These are phyloP conservation scores for Desoria tigrina DNA, from an alignment of 2,888 invertebrate genomes.

Conservation along the genomic window DNA sequence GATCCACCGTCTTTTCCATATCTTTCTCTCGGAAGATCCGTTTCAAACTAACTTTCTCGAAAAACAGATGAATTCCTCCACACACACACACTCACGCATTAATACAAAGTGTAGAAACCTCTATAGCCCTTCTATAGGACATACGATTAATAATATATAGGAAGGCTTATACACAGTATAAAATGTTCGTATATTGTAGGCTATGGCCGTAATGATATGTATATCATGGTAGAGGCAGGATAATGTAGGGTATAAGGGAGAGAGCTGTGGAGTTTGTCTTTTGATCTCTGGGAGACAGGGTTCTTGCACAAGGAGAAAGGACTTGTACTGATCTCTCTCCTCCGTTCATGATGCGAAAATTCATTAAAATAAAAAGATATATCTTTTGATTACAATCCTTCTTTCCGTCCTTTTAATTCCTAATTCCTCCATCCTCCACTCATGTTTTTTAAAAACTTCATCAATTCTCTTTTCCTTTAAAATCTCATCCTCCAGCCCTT, in stretches of 20 bases:
- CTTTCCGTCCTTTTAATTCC: slow-evolving; percentile 53
- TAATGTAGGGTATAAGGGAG: neutral
- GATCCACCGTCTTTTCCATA: too few species aligned
- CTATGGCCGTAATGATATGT: too few species aligned
- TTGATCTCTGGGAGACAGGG: slow-evolving; percentile 46
- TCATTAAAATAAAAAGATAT: slow-evolving; percentile 55
- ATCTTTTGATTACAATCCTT: slow-evolving; percentile 54
- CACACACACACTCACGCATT: too few species aligned
- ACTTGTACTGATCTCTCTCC: slow-evolving; percentile 45
- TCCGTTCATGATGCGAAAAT: slow-evolving; percentile 48
- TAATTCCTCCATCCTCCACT: slow-evolving; percentile 53
- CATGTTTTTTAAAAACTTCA: slow-evolving; percentile 46
- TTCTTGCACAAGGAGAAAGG: slow-evolving; percentile 37
- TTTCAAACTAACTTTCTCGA: too few species aligned
- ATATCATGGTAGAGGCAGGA: too few species aligned
- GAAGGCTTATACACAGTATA: too few species aligned
- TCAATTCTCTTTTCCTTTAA: slow-evolving; percentile 29
- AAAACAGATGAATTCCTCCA: too few species aligned
- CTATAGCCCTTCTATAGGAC: too few species aligned
- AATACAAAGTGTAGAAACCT: too few species aligned
- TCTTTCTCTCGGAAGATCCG: too few species aligned
- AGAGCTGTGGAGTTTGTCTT: slow-evolving; percentile 39
- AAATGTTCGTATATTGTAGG: too few species aligned
- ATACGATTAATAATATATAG: too few species aligned
- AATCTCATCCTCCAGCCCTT: slow-evolving; percentile 40